A percentile compares a stretch with the other conserved stretches of the same genome.
phyloP scores from a whole-genome alignment of 2,113 vertebrate genomes.

The Pan troglodytes region NHGRI_mPanTro3-v2.1_pri NC_072421.2:8823501-8824000 shows the following conservation, averaged over 20 bases:
- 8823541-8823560: neutral
- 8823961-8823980: neutral
- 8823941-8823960: neutral
- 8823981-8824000: neutral
- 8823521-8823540: neutral
- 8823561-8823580: neutral
- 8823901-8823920: neutral
- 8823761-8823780: neutral
- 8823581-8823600: neutral
- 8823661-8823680: neutral
- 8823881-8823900: neutral
- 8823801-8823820: fast-evolving
- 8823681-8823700: neutral
- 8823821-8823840: neutral
- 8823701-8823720: neutral
- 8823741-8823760: neutral
- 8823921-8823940: neutral
- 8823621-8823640: fast-evolving
- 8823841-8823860: neutral
- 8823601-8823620: fast-evolving
- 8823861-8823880: neutral
- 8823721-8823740: neutral
- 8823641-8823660: fast-evolving
- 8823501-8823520: neutral
- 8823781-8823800: neutral